These are phyloP conservation scores for Jordanella pulchra DNA, from an alignment of 2,797 vertebrate species.

Conservation along the genomic window DNA sequence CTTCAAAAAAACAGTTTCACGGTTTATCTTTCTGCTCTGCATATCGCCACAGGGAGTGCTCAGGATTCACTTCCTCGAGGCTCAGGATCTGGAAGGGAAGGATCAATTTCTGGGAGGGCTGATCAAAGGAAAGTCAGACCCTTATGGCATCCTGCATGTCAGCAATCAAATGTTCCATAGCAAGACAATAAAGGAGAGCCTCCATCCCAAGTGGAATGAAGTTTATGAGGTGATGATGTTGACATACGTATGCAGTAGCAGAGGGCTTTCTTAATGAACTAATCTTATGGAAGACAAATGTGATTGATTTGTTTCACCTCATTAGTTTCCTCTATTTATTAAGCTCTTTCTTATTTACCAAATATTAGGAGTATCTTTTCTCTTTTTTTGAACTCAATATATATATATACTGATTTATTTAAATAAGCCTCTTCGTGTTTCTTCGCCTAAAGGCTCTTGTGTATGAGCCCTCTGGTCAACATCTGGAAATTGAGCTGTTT, in stretches of 20 bases:
- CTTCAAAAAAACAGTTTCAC: background rate
- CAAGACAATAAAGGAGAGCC: constrained; percentile 93
- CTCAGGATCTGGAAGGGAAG: constrained; percentile 93
- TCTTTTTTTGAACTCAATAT: constrained; percentile 2
- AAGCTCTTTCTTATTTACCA: background rate
- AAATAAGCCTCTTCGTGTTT: constrained; percentile 11
- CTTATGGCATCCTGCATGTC: constrained; percentile 91
- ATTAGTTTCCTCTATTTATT: background rate
- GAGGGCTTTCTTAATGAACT: background rate
- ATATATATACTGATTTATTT: constrained; percentile 15
- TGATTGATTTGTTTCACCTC: background rate
- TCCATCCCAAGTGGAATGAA: constrained; percentile 96
- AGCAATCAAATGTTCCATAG: constrained; percentile 95
- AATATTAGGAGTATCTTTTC: background rate
- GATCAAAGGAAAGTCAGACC: constrained; percentile 96
- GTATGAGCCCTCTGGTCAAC: constrained; percentile 92
- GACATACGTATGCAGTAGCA: background rate
- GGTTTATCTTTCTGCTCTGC: background rate
- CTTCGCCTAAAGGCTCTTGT: constrained; percentile 85
- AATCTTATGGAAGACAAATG: background rate
- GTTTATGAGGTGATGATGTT: constrained; percentile 89
- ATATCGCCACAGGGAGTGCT: constrained; percentile 86
- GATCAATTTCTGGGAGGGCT: constrained; percentile 93
- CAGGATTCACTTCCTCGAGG: constrained; percentile 95
- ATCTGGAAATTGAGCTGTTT: constrained; percentile 96